Evolutionary conservation across 1,140 invertebrate genomes (phyloP).

Genomic region (Heliothis virescens): DNA sequence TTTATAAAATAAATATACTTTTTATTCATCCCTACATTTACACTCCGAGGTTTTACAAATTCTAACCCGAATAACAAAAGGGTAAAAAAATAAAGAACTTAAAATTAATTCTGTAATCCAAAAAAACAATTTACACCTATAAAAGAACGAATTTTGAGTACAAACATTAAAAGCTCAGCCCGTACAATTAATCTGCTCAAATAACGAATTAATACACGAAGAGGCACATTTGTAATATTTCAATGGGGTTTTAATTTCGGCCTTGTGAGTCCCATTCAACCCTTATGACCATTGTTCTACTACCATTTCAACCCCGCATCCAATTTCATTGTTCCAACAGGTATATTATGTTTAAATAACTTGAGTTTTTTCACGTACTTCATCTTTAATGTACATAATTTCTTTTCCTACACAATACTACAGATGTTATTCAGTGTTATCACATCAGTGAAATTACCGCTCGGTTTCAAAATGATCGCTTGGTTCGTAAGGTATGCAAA

Average conservation of each 20-base stretch:
- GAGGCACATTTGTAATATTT: conserved; percentile 22
- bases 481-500: no score
- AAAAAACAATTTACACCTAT: neutral
- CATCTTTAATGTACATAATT: no score
- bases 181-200: conserved; percentile 2
- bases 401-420: no score
- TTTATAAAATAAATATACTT: no score
- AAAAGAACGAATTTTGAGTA: neutral
- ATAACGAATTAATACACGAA: conserved; percentile 16
- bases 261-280: conserved; percentile 5
- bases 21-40: no score
- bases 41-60: no score
- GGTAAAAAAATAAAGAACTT: no score
- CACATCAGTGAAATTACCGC: no score
- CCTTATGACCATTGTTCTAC: neutral
- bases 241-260: conserved; percentile 23
- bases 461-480: no score
- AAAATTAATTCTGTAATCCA: neutral
- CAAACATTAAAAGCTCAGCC: neutral
- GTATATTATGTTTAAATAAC: conserved; percentile 19
- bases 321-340: conserved; percentile 14
- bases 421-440: no score
- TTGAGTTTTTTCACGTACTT: neutral
- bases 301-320: neutral
- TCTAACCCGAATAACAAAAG: no score